Conservation (phyloP, 1,140 invertebrate species). For the Caenorhabditis inopinata region DNA sequence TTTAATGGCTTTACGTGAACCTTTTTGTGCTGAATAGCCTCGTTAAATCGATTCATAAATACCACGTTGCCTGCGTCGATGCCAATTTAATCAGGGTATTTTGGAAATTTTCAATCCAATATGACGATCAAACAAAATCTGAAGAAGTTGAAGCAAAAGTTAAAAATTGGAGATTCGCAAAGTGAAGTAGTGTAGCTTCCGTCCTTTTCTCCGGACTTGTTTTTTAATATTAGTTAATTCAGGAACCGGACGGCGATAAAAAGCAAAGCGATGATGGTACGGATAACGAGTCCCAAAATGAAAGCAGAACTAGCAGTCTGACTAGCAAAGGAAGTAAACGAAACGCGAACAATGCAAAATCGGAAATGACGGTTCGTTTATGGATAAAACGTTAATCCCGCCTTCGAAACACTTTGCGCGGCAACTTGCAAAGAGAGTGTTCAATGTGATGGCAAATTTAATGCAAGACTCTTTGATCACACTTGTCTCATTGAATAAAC, state of each 20-base stretch:
- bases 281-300: not conserved
- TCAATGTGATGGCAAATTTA: too few relatives aligned
- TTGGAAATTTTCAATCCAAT: too few relatives aligned
- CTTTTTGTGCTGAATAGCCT: too few relatives aligned
- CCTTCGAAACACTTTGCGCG: too few relatives aligned
- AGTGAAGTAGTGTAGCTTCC: not conserved
- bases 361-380: not conserved
- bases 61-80: too few relatives aligned
- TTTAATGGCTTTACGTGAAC: too few relatives aligned
- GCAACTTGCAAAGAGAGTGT: too few relatives aligned
- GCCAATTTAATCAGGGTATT: too few relatives aligned
- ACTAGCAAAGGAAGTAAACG: not conserved
- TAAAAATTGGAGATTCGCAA: not conserved
- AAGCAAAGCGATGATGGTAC: not conserved
- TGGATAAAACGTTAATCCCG: too few relatives aligned
- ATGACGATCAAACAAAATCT: not conserved
- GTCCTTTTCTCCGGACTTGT: not conserved
- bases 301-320: not conserved
- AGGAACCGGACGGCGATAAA: not conserved
- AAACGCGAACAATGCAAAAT: not conserved
- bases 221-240: not conserved
- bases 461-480: too few relatives aligned
- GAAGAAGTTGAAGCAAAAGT: constrained; percentile 10
- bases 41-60: too few relatives aligned
- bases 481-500: too few relatives aligned